Evolutionary conservation across 2,797 vertebrate genomes (phyloP).

Genomic region (Zonotrichia albicollis): DNA sequence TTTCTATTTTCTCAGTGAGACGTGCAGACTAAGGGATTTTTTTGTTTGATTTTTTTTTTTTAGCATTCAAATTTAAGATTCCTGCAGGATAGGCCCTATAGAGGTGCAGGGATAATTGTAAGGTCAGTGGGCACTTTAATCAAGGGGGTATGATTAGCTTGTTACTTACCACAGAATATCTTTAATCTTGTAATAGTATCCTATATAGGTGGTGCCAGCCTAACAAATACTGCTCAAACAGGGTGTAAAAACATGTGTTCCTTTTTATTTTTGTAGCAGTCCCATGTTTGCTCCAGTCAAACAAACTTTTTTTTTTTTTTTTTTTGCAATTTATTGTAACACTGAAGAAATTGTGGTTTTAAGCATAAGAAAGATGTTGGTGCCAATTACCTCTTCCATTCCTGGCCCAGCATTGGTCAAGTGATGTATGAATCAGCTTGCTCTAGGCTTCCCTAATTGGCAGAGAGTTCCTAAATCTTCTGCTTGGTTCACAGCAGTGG

Average conservation of each 20-base stretch:
- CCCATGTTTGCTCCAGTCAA: neutral
- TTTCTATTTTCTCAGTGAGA: neutral
- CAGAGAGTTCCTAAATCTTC: conserved; percentile 9
- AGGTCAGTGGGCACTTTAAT: conserved; percentile 1
- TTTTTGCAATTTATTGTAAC: neutral
- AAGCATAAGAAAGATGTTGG: neutral
- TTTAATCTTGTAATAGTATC: neutral
- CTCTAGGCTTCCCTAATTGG: conserved; percentile 37
- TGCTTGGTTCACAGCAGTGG: neutral
- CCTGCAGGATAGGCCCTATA: neutral
- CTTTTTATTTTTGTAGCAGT: neutral
- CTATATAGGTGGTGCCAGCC: neutral
- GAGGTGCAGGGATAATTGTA: neutral
- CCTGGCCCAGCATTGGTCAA: neutral
- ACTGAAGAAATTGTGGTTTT: neutral
- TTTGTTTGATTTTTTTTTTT: neutral
- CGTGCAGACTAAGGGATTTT: accelerated
- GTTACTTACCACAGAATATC: neutral
- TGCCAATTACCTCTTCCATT: neutral
- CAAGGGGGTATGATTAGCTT: neutral
- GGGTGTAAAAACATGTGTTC: neutral
- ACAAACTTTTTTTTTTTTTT: neutral
- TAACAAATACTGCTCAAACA: neutral
- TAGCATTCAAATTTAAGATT: neutral
- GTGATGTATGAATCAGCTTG: conserved; percentile 49